Conservation (phyloP, 2,113 vertebrate genomes). For the Pristiophorus japonicus region DNA sequence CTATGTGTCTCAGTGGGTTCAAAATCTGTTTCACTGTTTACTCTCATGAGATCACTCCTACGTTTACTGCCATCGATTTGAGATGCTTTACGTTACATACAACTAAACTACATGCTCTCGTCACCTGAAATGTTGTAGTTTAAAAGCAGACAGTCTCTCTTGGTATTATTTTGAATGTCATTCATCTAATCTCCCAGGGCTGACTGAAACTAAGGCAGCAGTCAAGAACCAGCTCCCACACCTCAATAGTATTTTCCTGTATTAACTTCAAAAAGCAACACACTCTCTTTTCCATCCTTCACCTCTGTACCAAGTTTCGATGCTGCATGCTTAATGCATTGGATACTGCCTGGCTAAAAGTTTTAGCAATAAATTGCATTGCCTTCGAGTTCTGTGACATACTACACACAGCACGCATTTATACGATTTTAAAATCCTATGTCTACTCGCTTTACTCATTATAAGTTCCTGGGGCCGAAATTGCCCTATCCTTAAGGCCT, state of each 20-base stretch:
- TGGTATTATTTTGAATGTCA: slow-evolving; percentile 17
- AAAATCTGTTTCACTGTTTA: not conserved
- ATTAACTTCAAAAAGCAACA: not conserved
- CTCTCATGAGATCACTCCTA: not conserved
- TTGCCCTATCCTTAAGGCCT: no score
- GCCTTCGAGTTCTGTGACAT: not conserved
- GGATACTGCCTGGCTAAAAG: not conserved
- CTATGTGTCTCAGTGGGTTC: not conserved
- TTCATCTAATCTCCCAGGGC: not conserved
- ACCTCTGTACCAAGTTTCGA: not conserved
- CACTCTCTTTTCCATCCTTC: not conserved
- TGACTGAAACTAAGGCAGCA: not conserved
- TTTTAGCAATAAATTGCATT: not conserved
- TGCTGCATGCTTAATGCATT: not conserved
- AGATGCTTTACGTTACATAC: not conserved
- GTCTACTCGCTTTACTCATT: not conserved
- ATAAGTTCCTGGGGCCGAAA: not conserved
- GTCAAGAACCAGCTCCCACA: not conserved
- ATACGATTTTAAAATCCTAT: not conserved
- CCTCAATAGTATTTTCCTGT: not conserved
- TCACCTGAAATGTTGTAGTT: not conserved
- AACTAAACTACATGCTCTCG: not conserved
- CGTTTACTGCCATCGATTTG: not conserved
- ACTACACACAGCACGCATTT: not conserved
- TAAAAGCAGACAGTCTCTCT: not conserved